Evolutionary conservation across 92 coral and sea anemone genomes (phyloP).

Genomic region (Desmophyllum pertusum): DNA sequence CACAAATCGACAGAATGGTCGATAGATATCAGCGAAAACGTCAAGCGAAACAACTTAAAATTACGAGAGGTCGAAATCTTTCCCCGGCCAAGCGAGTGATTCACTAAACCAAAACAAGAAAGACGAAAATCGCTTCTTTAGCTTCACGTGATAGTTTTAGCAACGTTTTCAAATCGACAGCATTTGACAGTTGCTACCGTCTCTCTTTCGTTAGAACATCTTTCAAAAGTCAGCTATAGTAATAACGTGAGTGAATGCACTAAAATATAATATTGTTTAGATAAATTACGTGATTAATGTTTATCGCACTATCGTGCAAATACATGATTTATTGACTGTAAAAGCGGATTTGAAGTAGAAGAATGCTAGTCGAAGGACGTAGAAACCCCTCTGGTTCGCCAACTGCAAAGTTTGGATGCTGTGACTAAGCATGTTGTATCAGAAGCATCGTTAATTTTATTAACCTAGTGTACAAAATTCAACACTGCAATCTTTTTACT

Average conservation of each 20-base stretch:
- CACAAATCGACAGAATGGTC: neutral
- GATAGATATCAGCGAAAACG: neutral
- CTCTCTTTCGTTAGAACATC: neutral
- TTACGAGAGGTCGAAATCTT: constrained; percentile 9
- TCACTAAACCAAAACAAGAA: constrained; percentile 24
- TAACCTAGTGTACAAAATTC: too few relatives aligned
- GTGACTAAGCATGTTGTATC: neutral
- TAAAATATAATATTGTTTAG: constrained; percentile 6
- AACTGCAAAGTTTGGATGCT: neutral
- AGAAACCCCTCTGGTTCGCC: neutral
- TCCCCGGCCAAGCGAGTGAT: constrained; percentile 37
- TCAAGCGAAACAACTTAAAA: neutral
- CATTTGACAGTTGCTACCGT: constrained; percentile 38
- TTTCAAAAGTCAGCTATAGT: constrained; percentile 5
- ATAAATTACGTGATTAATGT: constrained; percentile 3
- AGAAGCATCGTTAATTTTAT: neutral
- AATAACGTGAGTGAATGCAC: neutral
- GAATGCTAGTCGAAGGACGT: neutral
- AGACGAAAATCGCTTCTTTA: too few relatives aligned
- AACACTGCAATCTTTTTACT: neutral
- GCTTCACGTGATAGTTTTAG: neutral
- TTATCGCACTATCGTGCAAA: neutral
- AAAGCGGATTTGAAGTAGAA: neutral
- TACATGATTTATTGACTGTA: neutral
- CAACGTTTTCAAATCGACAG: neutral